Evolutionary conservation across 2,113 vertebrate genomes (phyloP).

Genomic region (Lagenorhynchus albirostris): DNA sequence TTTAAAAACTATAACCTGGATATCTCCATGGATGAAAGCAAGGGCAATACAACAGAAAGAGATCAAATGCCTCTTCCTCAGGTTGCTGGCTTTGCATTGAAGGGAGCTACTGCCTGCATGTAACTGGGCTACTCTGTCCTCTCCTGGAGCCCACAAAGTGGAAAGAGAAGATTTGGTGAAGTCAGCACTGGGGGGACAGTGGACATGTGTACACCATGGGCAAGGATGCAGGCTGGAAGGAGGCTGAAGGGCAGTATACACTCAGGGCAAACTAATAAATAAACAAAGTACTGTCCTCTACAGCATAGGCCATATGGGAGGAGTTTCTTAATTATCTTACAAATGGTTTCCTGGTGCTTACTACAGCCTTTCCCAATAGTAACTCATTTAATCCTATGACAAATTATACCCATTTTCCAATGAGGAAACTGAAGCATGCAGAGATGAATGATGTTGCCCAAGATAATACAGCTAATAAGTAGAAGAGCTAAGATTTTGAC

Average conservation of each 20-base stretch:
- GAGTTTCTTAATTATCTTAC: neutral
- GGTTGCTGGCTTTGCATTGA: neutral
- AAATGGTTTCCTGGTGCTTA: neutral
- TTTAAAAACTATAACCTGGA: neutral
- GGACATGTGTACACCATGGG: fast-evolving
- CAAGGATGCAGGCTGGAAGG: neutral
- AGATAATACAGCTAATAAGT: neutral
- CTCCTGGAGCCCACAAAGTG: neutral
- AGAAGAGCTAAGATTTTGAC: neutral
- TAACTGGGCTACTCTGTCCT: neutral
- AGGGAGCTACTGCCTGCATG: neutral
- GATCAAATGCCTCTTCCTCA: neutral
- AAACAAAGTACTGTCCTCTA: neutral
- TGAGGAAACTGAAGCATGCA: neutral
- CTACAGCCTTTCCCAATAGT: neutral
- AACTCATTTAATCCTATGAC: neutral
- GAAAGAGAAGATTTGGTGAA: neutral
- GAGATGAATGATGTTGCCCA: neutral
- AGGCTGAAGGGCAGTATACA: no score
- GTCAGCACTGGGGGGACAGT: neutral
- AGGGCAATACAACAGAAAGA: neutral
- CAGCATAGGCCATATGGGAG: neutral
- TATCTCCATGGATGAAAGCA: neutral
- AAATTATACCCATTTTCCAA: neutral
- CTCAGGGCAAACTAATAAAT: neutral